A percentile compares a stretch with the other conserved stretches of the same genome.
These are phyloP conservation scores for Bombus balteatus DNA, from an alignment of 1,140 invertebrate species.

Conservation along the genomic window DNA sequence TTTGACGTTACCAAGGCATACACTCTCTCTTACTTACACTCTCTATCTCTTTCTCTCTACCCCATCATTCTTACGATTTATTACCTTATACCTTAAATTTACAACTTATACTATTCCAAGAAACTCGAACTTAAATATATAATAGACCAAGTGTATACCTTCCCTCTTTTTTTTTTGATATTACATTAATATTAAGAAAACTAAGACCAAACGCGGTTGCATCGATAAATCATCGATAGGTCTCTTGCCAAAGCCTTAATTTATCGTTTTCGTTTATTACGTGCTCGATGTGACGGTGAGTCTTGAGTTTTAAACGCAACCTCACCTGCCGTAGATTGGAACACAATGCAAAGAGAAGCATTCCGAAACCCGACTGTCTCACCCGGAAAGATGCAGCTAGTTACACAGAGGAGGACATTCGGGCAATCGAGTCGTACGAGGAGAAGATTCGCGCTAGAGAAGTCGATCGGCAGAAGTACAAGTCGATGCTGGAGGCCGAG, in stretches of 20 bases:
- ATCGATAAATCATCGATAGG: too few species aligned
- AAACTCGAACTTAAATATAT: too few species aligned
- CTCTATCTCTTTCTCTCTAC: too few species aligned
- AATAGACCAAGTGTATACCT: too few species aligned
- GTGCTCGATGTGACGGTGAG: not conserved
- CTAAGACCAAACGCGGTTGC: too few species aligned
- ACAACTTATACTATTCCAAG: too few species aligned
- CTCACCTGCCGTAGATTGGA: constrained; percentile 82
- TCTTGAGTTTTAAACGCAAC: not conserved
- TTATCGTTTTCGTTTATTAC: not conserved
- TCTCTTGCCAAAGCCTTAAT: not conserved
- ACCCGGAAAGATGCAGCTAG: constrained; percentile 84
- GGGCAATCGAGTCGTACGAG: constrained; percentile 84
- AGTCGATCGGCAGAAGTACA: constrained; percentile 85
- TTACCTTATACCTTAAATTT: too few species aligned
- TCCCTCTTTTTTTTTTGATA: too few species aligned
- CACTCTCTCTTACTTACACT: too few species aligned
- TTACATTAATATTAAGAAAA: too few species aligned
- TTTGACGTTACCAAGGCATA: too few species aligned
- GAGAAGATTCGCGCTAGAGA: constrained; percentile 83
- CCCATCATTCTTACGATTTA: too few species aligned
- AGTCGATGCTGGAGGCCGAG: constrained; percentile 84
- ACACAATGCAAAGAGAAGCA: constrained; percentile 87
- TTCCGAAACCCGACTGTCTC: constrained; percentile 85
- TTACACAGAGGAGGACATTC: constrained; percentile 85